Conservation (phyloP, 2,797 vertebrate genomes). For the Sebastes iracundus region DNA sequence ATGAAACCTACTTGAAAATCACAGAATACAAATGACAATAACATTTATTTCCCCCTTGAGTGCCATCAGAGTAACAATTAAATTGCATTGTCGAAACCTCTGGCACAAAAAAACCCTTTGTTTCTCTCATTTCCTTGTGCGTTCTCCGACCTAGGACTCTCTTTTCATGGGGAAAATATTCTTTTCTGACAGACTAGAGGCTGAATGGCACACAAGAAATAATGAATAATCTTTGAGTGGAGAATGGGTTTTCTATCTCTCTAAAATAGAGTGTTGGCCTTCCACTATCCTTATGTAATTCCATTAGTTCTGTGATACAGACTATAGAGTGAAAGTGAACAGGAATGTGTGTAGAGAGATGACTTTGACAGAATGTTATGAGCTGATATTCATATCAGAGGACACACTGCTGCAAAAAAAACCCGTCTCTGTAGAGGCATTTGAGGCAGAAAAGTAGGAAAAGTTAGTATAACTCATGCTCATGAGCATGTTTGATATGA, state of each 20-base stretch:
- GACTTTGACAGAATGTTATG: slow-evolving; percentile 59
- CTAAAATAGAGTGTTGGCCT: slow-evolving; percentile 51
- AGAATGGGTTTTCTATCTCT: slow-evolving; percentile 46
- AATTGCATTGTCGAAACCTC: slow-evolving; percentile 42
- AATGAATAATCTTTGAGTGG: slow-evolving; percentile 53
- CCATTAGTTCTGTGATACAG: slow-evolving; percentile 62
- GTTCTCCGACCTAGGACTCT: not conserved
- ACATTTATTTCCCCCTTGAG: slow-evolving; percentile 35
- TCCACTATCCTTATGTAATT: slow-evolving; percentile 63
- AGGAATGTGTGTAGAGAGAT: slow-evolving; percentile 40
- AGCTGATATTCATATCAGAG: slow-evolving; percentile 47
- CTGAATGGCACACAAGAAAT: slow-evolving; percentile 44
- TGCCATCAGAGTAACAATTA: slow-evolving; percentile 41
- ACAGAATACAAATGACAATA: slow-evolving; percentile 32
- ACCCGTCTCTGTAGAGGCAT: not conserved
- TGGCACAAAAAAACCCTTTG: slow-evolving; percentile 6
- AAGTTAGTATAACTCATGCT: slow-evolving; percentile 7
- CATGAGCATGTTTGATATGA: not conserved
- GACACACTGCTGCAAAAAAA: slow-evolving; percentile 20
- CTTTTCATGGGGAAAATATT: slow-evolving; percentile 27
- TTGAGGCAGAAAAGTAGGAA: slow-evolving; percentile 14
- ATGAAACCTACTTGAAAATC: slow-evolving; percentile 25
- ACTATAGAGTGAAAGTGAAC: slow-evolving; percentile 50
- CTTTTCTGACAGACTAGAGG: slow-evolving; percentile 37
- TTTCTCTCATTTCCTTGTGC: slow-evolving; percentile 16